Conservation (phyloP, 2,888 invertebrate species). For the Imbricaverruca yamaguchii region DNA sequence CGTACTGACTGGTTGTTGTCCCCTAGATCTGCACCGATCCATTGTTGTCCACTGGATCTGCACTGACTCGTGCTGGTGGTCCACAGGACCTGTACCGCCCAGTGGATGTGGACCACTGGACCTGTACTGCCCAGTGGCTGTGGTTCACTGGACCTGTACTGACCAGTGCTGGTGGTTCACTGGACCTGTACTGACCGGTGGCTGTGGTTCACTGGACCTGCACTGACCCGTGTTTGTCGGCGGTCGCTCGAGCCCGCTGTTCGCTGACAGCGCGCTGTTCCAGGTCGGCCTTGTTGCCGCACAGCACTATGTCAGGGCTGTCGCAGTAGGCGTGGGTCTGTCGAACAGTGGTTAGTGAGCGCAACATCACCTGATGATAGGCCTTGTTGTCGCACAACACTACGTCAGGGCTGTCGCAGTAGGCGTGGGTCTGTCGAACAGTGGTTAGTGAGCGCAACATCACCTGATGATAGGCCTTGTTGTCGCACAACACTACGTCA, state of each 20-base stretch:
- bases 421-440: constrained; percentile 63
- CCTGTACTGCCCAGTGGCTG: too few species aligned
- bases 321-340: constrained; percentile 81
- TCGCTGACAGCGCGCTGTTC: constrained; percentile 70
- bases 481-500: constrained; percentile 90
- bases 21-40: too few species aligned
- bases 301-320: constrained; percentile 85
- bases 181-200: background rate
- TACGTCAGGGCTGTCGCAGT: constrained; percentile 84
- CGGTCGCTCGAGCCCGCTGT: constrained; percentile 69
- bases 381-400: constrained; percentile 93
- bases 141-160: constrained; percentile 34
- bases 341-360: background rate
- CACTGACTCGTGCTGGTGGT: too few species aligned
- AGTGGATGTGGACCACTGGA: too few species aligned
- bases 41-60: too few species aligned
- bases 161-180: constrained; percentile 54
- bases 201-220: constrained; percentile 19
- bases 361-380: constrained; percentile 10
- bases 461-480: constrained; percentile 74
- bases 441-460: too few species aligned
- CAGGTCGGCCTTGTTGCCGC: constrained; percentile 92
- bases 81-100: too few species aligned
- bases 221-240: constrained; percentile 68
- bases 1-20: too few species aligned